These are phyloP conservation scores for Bombus sibiricus DNA, from an alignment of 1,140 invertebrate genomes.

Conservation along the genomic window DNA sequence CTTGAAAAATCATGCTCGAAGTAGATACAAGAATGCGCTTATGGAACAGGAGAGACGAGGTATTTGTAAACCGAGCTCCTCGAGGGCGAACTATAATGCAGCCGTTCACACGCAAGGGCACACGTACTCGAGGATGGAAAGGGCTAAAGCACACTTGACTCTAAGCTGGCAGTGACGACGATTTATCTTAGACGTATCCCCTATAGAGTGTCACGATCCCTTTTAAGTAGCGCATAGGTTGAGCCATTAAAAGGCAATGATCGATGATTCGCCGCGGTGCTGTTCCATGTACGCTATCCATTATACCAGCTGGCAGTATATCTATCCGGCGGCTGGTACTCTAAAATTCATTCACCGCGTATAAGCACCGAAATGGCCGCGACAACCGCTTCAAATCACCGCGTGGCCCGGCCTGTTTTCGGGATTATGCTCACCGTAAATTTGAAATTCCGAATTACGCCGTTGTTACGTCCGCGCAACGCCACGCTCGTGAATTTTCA, in stretches of 20 bases:
- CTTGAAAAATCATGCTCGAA: background rate
- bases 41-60: too few relatives aligned
- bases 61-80: constrained; percentile 23
- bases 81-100: constrained; percentile 14
- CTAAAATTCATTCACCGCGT: constrained; percentile 38
- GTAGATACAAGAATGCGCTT: background rate
- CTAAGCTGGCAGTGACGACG: constrained; percentile 72
- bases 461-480: background rate
- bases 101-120: constrained; percentile 13
- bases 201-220: constrained; percentile 67
- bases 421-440: constrained; percentile 2
- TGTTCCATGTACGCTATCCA: constrained; percentile 60
- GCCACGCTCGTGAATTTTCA: background rate
- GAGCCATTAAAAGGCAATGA: constrained; percentile 77
- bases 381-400: constrained; percentile 39
- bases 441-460: background rate
- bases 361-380: constrained; percentile 28
- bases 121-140: background rate
- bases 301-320: constrained; percentile 58
- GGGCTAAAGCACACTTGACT: constrained; percentile 55
- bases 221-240: constrained; percentile 54
- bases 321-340: constrained; percentile 28
- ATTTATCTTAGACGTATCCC: constrained; percentile 75
- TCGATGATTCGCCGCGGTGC: constrained; percentile 72
- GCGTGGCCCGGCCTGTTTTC: background rate